Base-by-base conservation (phyloP, 2,888 invertebrate genomes). In the Ornithoptera alexandrae region DNA sequence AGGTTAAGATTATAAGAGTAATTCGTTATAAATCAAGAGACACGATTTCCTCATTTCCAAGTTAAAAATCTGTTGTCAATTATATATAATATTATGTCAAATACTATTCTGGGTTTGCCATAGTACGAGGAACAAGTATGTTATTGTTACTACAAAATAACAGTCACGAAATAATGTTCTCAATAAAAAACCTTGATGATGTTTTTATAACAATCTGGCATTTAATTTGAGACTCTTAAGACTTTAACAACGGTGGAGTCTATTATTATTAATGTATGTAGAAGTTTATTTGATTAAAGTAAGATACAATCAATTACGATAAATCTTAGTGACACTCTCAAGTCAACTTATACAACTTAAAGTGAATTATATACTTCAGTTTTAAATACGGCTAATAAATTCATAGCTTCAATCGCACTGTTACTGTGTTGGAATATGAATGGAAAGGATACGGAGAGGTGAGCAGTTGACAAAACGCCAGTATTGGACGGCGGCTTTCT, bases 321-420 rank as follows among this genome's bases (percentile, higher is more conserved):
- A 42, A 42, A 46, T 46, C 4, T 46, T 46, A 46, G 15, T 18
- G n/a, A 53, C 18, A n/a, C n/a, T 53, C n/a, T n/a, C 1, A 10
- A 53, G 6, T 18, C 53, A 53, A 53, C 53, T 53, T n/a, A 50
- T 50, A 50, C 50, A 17, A 53, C 18, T 3, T 53, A 5, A 53
- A 53, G 5, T 53, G 53, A 53, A 53, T n/a, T n/a, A n/a, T n/a
- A 53, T n/a, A 53, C n/a, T n/a, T 53, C 6, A 5, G 18, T n/a
- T 53, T 53, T 53, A 53, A 46, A 64, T 20, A 66, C 20, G 36
- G 36, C 17, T 53, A 61, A 67, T 39, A 30, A 61, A 67, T 53
- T 61, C 30, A 30, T 24, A 56, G 60, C 10, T n/a, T 22, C 42
- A 22, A 3, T 65, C 7, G 10, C 53, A 17, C 53, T 36, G 64